These are phyloP conservation scores for Gymnobelideus leadbeateri DNA, from an alignment of 2,113 vertebrate species.

Conservation along the genomic window DNA sequence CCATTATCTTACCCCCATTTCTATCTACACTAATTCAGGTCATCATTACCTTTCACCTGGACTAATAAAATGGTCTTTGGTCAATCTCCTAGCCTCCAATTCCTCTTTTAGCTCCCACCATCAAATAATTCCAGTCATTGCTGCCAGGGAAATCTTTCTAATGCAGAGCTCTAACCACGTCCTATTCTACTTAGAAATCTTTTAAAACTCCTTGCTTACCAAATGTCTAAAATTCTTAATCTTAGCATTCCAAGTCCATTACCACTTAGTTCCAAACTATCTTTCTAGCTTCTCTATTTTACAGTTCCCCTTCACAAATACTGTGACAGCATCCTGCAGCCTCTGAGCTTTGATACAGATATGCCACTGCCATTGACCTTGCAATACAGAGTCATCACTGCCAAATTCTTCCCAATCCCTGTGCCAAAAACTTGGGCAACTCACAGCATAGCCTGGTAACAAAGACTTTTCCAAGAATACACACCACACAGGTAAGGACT, in stretches of 20 bases:
- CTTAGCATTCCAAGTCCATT: neutral
- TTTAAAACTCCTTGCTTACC: neutral
- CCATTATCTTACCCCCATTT: neutral
- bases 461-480: neutral
- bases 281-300: neutral
- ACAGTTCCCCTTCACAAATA: neutral
- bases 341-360: neutral
- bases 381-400: neutral
- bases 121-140: neutral
- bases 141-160: neutral
- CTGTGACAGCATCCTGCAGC: neutral
- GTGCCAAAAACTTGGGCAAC: neutral
- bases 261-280: neutral
- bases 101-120: neutral
- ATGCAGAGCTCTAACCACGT: neutral
- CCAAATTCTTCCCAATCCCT: neutral
- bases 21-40: neutral
- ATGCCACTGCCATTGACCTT: neutral
- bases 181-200: neutral
- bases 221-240: neutral
- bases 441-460: neutral
- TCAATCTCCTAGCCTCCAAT: neutral
- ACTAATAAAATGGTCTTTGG: neutral
- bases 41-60: neutral
- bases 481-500: neutral